phyloP scores from a whole-genome alignment of 2,113 vertebrate species.

The Motacilla alba region DNA sequence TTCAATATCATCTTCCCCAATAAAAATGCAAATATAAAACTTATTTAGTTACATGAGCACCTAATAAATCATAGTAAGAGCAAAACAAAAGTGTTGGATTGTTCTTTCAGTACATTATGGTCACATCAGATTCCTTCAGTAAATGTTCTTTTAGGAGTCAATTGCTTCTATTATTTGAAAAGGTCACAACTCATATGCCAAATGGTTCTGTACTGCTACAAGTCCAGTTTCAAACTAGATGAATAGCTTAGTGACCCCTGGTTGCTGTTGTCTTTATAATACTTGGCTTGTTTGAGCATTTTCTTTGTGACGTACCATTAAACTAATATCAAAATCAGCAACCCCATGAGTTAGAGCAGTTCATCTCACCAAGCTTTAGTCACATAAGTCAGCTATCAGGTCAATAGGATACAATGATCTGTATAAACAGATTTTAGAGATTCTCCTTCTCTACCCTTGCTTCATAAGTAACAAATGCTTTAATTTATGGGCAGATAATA shows the following conservation, averaged over 20 bases:
- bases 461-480: background rate
- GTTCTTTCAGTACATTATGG: background rate
- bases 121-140: background rate
- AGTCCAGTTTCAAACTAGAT: background rate
- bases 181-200: background rate
- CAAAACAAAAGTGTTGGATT: background rate
- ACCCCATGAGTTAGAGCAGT: background rate
- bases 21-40: slow-evolving; percentile 44
- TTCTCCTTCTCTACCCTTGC: background rate
- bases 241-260: background rate
- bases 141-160: background rate
- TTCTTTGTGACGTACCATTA: background rate
- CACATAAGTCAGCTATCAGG: background rate
- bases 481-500: background rate
- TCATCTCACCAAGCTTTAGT: background rate
- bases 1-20: slow-evolving; percentile 11
- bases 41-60: background rate
- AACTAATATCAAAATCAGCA: background rate
- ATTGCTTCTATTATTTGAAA: background rate
- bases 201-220: background rate
- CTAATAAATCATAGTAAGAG: background rate
- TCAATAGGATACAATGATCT: background rate
- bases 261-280: background rate
- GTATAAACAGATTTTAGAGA: background rate
- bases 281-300: background rate